These are phyloP conservation scores for Clupea harengus DNA, from an alignment of 2,113 vertebrate species.

Conservation along the genomic window DNA sequence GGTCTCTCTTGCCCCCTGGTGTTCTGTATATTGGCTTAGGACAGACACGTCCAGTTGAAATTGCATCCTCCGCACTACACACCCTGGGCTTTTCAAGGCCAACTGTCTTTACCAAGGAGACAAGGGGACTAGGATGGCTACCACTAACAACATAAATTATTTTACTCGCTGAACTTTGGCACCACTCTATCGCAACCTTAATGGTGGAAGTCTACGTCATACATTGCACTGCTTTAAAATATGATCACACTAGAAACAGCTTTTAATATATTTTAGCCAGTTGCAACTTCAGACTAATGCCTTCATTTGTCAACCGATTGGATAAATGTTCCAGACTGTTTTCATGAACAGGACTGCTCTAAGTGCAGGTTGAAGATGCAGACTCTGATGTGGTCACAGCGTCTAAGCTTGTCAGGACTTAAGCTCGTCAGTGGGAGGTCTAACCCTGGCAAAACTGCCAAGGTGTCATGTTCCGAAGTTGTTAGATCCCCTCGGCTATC, in stretches of 20 bases:
- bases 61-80: slow-evolving; percentile 16
- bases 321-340: background rate
- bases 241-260: background rate
- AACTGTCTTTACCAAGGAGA: slow-evolving; percentile 1
- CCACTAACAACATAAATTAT: background rate
- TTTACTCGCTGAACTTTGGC: background rate
- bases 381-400: slow-evolving; percentile 26
- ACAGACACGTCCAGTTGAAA: slow-evolving; percentile 39
- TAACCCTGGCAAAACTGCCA: background rate
- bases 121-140: background rate
- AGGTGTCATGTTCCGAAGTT: slow-evolving; percentile 45
- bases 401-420: slow-evolving; percentile 43
- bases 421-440: slow-evolving; percentile 39
- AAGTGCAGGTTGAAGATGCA: background rate
- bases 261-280: background rate
- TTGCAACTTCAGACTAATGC: background rate
- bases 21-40: slow-evolving; percentile 72
- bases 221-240: background rate
- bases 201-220: background rate
- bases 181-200: background rate
- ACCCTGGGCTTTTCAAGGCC: background rate
- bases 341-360: background rate
- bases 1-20: slow-evolving; percentile 76
- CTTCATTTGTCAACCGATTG: background rate
- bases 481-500: slow-evolving; percentile 61